These are phyloP conservation scores for Invenusta paracnida DNA, from an alignment of 2,888 invertebrate species.

Conservation along the genomic window DNA sequence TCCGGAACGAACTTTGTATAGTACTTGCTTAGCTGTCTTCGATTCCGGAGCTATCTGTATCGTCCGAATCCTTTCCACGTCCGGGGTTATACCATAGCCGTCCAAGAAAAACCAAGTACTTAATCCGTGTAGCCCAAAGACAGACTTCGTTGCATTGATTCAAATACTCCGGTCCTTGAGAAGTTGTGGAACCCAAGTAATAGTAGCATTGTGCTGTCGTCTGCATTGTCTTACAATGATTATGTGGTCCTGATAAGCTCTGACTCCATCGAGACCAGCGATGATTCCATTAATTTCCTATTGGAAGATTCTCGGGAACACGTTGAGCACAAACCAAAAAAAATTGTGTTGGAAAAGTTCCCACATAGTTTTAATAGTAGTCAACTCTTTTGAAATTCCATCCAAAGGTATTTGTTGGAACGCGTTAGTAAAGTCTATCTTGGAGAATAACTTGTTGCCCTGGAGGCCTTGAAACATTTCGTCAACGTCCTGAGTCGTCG, in stretches of 20 bases:
- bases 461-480: no score
- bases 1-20: background rate
- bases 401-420: no score
- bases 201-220: background rate
- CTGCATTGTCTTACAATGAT: background rate
- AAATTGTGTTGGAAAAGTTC: background rate
- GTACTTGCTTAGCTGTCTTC: background rate
- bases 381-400: no score
- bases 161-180: background rate
- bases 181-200: background rate
- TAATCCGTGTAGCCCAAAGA: no score
- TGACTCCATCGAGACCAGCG: background rate
- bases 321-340: background rate
- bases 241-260: background rate
- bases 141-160: background rate
- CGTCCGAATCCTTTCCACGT: background rate
- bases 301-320: background rate
- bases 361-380: no score
- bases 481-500: no score
- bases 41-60: background rate
- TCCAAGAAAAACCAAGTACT: no score
- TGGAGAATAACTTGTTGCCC: no score
- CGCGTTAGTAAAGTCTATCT: no score
- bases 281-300: background rate
- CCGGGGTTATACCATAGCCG: background rate